Base-by-base conservation (phyloP, 2,797 vertebrate genomes). In the Hoplostethus mediterraneus region DNA sequence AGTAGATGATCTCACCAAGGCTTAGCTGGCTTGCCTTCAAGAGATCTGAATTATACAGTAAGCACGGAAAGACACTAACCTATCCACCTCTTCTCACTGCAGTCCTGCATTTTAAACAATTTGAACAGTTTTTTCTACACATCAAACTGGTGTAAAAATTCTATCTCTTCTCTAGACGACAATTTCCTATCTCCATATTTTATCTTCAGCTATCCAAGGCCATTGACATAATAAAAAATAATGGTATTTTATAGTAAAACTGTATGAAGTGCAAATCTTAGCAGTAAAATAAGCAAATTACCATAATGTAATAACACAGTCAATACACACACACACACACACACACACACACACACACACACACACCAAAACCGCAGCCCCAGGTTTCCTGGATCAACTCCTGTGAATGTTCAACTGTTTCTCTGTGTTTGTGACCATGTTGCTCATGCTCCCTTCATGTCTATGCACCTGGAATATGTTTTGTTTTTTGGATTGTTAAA, bases 361-460 rank as follows among this genome's bases (percentile, higher is more conserved):
- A 55, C 4, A 11, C 57, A 63, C 61, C 21, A 56, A 48, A 73
- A 56, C 62, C 62, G 60, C 61, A 59, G 72, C 33, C 40, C 44
- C 65, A 38, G 44, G 54, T 80, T 66, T 79, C 63, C 73, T 83
- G 60, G 47, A 75, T 79, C 65, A 56, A 82, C 60, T 49, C 47
- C 58, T 68, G 63, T 89, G 75, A 89, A 87, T 88, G 84, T 89
- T 69, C 71, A 82, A 77, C 86, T 87, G 66, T 88, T 76, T 85
- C 66, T 90, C 70, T 81, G 79, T 89, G 76, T 89, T 82, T 92
- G 83, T 87, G 68, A 77, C 56, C 81, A 83, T 84, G 70, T 86
- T 85, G 79, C 87, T 87, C 85, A 89, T 92, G 88, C 84, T 89
- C 83, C 79, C 81, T 85, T 85, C 88, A 92, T 93, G 78, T 91